Evolutionary conservation across 2,113 vertebrate species (phyloP).

Genomic region (Phalacrocorax brasilianus): DNA sequence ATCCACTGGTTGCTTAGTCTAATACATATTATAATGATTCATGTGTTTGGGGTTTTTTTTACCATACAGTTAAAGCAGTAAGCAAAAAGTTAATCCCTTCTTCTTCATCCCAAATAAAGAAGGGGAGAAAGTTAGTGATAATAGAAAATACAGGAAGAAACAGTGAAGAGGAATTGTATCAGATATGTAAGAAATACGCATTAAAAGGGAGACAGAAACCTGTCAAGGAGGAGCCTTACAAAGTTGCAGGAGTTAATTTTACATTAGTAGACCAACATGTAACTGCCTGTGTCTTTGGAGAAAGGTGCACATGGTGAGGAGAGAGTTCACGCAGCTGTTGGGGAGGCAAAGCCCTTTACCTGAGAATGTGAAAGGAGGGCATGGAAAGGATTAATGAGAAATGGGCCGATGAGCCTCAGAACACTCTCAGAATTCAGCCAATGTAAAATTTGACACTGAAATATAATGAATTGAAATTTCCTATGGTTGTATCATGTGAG

Average conservation of each 20-base stretch:
- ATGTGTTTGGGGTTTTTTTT: neutral
- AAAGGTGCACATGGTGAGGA: neutral
- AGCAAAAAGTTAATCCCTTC: neutral
- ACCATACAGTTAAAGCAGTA: neutral
- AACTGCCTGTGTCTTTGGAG: neutral
- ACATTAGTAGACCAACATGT: neutral
- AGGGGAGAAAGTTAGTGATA: neutral
- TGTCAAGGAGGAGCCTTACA: neutral
- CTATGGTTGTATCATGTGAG: neutral
- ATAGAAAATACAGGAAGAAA: neutral
- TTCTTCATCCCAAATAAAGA: neutral
- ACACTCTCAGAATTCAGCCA: neutral
- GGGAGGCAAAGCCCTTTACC: neutral
- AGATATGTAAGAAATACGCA: neutral
- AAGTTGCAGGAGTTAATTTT: neutral
- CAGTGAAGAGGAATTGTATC: neutral
- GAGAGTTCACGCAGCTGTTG: neutral
- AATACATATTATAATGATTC: neutral
- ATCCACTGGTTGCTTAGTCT: neutral
- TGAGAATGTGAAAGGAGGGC: neutral
- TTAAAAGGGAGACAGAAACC: neutral
- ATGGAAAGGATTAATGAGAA: neutral
- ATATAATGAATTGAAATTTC: neutral
- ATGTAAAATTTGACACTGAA: neutral
- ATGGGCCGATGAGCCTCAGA: neutral